A percentile compares a stretch with the other conserved stretches of the same genome.
These are phyloP conservation scores for Blastobasis lacticolella DNA, from an alignment of 2,888 invertebrate species.

Conservation along the genomic window DNA sequence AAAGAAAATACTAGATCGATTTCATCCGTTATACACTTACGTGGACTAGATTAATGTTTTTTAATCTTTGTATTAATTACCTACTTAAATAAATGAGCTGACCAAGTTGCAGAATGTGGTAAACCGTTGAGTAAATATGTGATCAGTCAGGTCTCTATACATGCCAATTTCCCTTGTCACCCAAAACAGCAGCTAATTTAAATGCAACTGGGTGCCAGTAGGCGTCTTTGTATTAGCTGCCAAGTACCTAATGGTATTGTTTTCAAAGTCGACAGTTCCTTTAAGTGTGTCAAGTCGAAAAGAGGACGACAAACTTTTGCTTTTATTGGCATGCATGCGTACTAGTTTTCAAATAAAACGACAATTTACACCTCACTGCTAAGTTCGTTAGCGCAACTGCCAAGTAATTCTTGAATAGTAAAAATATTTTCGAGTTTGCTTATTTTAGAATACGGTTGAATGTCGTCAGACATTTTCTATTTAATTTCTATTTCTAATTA, in stretches of 20 bases:
- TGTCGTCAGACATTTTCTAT: too few relatives aligned
- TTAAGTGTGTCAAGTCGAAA: conserved; percentile 10
- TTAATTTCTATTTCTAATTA: not conserved
- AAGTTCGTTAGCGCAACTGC: not conserved
- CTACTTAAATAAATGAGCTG: too few relatives aligned
- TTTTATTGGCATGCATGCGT: conserved; percentile 6
- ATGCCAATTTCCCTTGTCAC: not conserved
- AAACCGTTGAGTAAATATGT: too few relatives aligned
- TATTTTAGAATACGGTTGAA: too few relatives aligned
- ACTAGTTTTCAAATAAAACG: not conserved
- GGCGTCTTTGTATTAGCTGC: conserved; percentile 8
- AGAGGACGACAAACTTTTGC: conserved; percentile 12
- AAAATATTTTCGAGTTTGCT: not conserved
- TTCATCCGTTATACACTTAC: not conserved
- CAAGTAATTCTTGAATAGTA: not conserved
- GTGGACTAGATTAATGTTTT: too few relatives aligned
- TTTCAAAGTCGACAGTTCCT: conserved; percentile 12
- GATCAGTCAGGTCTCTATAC: not conserved
- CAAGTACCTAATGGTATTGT: conserved; percentile 12
- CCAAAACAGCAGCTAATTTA: not conserved
- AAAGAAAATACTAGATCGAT: not conserved
- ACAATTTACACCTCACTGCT: not conserved
- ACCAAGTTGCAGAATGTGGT: too few relatives aligned
- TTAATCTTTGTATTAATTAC: too few relatives aligned
- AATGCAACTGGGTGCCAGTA: conserved; percentile 13